These are phyloP conservation scores for Sebastes hopkinsi DNA, from an alignment of 2,797 vertebrate species.

Conservation along the genomic window DNA sequence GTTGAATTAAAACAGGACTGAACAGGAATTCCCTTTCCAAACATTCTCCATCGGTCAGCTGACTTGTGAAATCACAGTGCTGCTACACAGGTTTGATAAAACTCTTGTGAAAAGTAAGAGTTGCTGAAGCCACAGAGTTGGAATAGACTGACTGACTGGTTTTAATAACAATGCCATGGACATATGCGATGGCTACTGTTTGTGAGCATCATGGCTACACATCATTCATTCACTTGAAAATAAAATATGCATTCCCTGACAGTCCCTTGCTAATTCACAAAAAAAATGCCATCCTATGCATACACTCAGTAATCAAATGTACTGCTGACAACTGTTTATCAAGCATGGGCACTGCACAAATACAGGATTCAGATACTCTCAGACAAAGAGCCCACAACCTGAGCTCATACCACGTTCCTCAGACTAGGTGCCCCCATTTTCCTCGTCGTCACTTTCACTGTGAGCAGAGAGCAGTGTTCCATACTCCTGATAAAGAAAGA, in stretches of 20 bases:
- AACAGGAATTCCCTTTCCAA: constrained; percentile 46
- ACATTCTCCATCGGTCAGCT: constrained; percentile 48
- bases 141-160: neutral
- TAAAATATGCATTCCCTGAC: neutral
- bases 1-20: constrained; percentile 35
- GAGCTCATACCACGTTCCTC: neutral
- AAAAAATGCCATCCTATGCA: neutral
- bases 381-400: constrained; percentile 3
- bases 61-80: constrained; percentile 28
- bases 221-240: neutral
- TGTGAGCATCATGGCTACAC: neutral
- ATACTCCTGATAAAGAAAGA: neutral
- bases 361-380: neutral
- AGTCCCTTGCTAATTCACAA: neutral
- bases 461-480: neutral
- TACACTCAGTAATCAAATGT: neutral
- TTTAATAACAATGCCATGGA: neutral
- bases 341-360: neutral
- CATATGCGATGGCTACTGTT: neutral
- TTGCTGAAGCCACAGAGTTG: neutral
- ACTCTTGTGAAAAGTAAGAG: neutral
- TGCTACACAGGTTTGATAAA: constrained; percentile 21
- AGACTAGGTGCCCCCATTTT: neutral
- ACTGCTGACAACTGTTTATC: constrained; percentile 11
- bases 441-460: neutral